These are phyloP conservation scores for Antechinus stuartii DNA, from an alignment of 2,113 vertebrate species.

Conservation along the genomic window DNA sequence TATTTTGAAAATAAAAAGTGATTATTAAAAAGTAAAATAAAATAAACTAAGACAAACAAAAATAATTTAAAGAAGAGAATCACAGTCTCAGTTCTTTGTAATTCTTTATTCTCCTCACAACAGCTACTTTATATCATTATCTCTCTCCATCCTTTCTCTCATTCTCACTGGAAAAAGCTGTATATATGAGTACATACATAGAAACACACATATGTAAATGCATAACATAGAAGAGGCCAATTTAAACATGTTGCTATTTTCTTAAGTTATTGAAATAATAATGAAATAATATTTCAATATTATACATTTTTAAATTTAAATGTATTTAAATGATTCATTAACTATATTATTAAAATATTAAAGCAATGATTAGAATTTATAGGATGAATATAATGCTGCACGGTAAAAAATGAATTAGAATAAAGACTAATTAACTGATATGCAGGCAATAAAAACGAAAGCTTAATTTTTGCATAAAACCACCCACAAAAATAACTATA, in stretches of 20 bases:
- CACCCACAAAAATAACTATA: no score
- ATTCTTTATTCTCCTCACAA: not conserved
- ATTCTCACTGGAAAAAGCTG: not conserved
- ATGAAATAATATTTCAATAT: conserved; percentile 31
- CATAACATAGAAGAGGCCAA: not conserved
- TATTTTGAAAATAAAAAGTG: no score
- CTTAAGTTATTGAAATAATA: not conserved
- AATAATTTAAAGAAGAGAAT: not conserved
- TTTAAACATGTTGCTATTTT: not conserved
- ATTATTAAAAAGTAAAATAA: no score
- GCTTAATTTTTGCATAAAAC: not conserved
- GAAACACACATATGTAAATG: not conserved
- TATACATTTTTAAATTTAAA: conserved; percentile 35
- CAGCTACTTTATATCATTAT: not conserved
- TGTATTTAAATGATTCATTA: conserved; percentile 36
- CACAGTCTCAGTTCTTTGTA: not conserved
- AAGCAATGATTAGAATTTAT: conserved; percentile 5
- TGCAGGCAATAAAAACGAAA: not conserved
- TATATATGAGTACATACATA: not conserved
- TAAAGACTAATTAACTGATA: not conserved
- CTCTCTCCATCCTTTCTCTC: not conserved
- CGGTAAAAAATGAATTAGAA: not conserved
- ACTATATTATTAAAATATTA: conserved; percentile 36
- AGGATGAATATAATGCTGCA: not conserved
- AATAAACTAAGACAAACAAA: no score